Evolutionary conservation across 1,140 invertebrate species (phyloP).

Genomic region (Thalassaphorura encarpata): DNA sequence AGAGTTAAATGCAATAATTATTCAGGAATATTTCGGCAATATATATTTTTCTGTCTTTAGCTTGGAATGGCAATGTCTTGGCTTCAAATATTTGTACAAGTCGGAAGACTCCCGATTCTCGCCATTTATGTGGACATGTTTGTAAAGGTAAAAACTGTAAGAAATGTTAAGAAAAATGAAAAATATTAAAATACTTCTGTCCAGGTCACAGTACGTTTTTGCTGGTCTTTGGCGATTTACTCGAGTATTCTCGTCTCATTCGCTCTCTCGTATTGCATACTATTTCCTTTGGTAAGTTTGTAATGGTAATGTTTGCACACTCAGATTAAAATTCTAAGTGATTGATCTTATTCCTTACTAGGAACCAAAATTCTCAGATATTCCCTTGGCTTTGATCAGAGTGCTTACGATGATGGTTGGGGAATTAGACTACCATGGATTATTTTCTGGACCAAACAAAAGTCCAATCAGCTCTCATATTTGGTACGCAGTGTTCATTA

Average conservation of each 20-base stretch:
- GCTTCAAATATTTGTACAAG: conserved; percentile 22
- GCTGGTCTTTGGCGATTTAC: conserved; percentile 18
- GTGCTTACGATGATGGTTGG: conserved; percentile 46
- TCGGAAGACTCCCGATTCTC: conserved; percentile 16
- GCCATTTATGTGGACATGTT: conserved; percentile 28
- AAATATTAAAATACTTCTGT: not conserved
- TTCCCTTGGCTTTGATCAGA: conserved; percentile 15
- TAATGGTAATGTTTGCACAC: not conserved
- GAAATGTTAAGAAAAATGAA: not conserved
- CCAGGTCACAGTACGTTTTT: conserved; percentile 21
- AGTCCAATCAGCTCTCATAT: conserved; percentile 28
- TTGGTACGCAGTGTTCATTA: conserved; percentile 36
- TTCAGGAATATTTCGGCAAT: not conserved
- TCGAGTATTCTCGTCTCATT: conserved; percentile 20
- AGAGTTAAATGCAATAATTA: not conserved
- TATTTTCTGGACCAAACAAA: conserved; percentile 34
- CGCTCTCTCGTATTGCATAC: conserved; percentile 21
- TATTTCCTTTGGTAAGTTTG: conserved; percentile 19
- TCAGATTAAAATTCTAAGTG: not conserved
- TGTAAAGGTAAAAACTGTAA: conserved; percentile 11
- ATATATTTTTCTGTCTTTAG: conserved; percentile 1
- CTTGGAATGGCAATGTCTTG: conserved; percentile 20
- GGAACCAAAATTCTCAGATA: conserved; percentile 4
- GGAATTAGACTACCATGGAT: conserved; percentile 45
- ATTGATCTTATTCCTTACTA: too few species aligned